phyloP scores from a whole-genome alignment of 2,888 invertebrate species.

The Sinopyrophorus schimmeli region DNA sequence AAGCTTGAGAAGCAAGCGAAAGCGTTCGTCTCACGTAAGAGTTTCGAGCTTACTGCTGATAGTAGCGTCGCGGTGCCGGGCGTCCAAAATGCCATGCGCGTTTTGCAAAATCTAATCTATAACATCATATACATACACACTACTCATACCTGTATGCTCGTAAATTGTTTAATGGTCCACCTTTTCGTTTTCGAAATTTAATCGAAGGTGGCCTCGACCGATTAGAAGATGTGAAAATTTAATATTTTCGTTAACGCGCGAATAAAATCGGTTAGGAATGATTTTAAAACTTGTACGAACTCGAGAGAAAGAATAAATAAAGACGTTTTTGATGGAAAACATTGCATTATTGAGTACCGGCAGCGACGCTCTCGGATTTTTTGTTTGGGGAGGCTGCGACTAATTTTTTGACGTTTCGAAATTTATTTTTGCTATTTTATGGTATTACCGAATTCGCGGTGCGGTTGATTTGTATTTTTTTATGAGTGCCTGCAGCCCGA shows the following conservation, averaged over 20 bases:
- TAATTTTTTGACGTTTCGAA: too few species aligned
- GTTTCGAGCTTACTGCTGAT: constrained; percentile 50
- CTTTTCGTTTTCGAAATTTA: background rate
- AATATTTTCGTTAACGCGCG: background rate
- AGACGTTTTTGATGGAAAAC: too few species aligned
- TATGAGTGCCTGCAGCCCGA: too few species aligned
- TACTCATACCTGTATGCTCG: constrained; percentile 23
- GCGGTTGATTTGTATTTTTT: too few species aligned
- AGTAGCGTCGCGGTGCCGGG: constrained; percentile 40
- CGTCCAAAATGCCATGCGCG: constrained; percentile 51
- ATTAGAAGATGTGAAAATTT: background rate
- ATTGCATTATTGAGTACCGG: too few species aligned
- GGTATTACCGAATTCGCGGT: too few species aligned
- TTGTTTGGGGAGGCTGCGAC: too few species aligned
- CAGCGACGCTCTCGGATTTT: too few species aligned
- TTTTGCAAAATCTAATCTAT: constrained; percentile 54
- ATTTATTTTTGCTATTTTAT: too few species aligned
- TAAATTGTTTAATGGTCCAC: constrained; percentile 14
- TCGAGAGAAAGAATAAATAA: too few species aligned
- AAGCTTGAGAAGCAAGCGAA: constrained; percentile 25
- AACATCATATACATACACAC: constrained; percentile 50
- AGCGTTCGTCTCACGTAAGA: constrained; percentile 41
- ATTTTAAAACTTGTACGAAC: too few species aligned
- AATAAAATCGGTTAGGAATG: too few species aligned
- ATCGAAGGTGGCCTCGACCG: background rate